Evolutionary conservation across 2,888 invertebrate genomes (phyloP).

Genomic region (Apodemia mormo): DNA sequence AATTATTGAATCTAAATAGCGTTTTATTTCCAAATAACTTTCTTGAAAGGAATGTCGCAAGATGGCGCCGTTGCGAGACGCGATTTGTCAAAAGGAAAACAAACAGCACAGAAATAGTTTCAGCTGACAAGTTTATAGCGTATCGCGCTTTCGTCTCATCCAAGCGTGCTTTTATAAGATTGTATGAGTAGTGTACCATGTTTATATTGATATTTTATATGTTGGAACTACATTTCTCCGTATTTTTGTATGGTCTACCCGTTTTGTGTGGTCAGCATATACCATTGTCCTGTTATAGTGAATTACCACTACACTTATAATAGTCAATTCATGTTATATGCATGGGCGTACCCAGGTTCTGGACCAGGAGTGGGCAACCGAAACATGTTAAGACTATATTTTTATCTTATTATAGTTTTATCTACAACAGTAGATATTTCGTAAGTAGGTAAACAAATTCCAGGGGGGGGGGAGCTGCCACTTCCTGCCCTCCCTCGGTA

Average conservation of each 20-base stretch:
- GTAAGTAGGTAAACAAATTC: no score
- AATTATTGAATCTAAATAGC: conserved; percentile 41
- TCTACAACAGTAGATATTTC: no score
- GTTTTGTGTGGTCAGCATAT: not conserved
- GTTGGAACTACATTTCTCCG: not conserved
- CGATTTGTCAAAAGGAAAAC: conserved; percentile 78
- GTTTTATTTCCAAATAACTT: conserved; percentile 39
- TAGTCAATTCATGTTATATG: no score
- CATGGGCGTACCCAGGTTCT: no score
- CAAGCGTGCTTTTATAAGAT: conserved; percentile 36
- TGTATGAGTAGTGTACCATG: conserved; percentile 28
- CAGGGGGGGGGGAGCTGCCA: no score
- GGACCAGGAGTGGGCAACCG: no score
- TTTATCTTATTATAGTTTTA: no score
- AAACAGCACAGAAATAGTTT: conserved; percentile 76
- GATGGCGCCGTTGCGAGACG: conserved; percentile 63
- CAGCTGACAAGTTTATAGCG: conserved; percentile 77
- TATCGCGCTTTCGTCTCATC: conserved; percentile 41
- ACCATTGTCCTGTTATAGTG: no score
- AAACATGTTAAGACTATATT: no score
- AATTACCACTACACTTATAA: no score
- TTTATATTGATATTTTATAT: conserved; percentile 7
- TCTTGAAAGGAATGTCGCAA: conserved; percentile 53
- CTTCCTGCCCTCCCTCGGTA: no score
- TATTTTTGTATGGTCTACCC: not conserved